These are phyloP conservation scores for Melanotaenia nigrans DNA, from an alignment of 2,797 vertebrate genomes.

Conservation along the genomic window DNA sequence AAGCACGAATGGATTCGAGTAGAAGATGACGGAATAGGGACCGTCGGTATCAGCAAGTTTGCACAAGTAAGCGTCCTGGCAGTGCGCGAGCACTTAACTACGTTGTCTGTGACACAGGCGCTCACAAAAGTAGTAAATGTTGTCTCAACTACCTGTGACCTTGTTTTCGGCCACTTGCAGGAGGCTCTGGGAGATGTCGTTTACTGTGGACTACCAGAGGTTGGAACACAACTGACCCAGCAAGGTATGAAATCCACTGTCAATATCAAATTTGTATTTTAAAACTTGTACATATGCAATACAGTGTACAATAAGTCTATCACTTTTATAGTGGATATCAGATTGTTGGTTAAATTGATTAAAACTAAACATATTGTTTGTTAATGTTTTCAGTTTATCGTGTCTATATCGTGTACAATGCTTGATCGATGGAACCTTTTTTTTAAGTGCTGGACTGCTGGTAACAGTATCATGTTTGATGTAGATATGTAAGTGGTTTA, in stretches of 20 bases:
- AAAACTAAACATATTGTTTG: no score
- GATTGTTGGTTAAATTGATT: no score
- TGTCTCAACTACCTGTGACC: background rate
- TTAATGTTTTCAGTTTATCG: no score
- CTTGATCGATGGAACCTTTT: no score
- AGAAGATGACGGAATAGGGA: conserved; percentile 89
- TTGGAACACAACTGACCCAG: conserved; percentile 92
- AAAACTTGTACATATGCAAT: background rate
- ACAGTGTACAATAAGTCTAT: no score
- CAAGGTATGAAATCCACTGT: conserved; percentile 80
- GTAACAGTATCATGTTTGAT: no score
- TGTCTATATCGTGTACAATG: no score
- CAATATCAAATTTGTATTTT: background rate
- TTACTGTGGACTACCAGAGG: conserved; percentile 96
- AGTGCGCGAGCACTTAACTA: no score
- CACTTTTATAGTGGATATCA: no score
- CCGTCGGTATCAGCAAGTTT: conserved; percentile 96
- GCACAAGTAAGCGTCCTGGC: conserved; percentile 86
- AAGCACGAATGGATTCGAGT: conserved; percentile 96
- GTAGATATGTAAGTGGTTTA: no score
- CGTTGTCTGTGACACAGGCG: background rate
- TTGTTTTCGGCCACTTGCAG: conserved; percentile 70
- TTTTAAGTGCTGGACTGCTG: no score
- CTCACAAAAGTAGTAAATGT: background rate
- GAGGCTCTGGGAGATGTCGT: conserved; percentile 97